A percentile compares a stretch with the other conserved stretches of the same genome.
phyloP scores from a whole-genome alignment of 2,113 vertebrate genomes.

The Numida meleagris region DNA sequence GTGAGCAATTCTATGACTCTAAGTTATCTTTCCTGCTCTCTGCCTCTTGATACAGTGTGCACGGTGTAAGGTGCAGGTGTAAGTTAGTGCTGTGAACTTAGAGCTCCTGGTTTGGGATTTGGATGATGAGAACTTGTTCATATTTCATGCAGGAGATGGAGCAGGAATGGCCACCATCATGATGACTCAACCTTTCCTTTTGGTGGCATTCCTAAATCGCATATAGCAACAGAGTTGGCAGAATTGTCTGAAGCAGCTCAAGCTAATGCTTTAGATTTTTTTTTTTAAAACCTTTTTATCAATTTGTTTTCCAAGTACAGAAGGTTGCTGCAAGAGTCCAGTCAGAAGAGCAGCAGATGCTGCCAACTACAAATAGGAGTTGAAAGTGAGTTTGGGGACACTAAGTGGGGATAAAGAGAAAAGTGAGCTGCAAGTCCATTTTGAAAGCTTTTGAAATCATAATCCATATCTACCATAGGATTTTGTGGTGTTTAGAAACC shows the following conservation, averaged over 20 bases:
- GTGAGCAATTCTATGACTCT: no score
- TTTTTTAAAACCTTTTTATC: background rate
- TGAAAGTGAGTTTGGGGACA: background rate
- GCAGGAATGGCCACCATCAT: fast-evolving
- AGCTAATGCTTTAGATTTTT: background rate
- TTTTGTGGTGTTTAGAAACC: background rate
- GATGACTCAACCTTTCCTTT: background rate
- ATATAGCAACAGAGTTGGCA: background rate
- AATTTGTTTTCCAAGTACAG: background rate
- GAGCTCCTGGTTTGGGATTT: background rate
- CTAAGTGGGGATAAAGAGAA: background rate
- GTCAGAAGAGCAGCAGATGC: background rate
- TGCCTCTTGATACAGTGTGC: fast-evolving
- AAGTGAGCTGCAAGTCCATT: background rate
- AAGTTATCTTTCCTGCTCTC: background rate
- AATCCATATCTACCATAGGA: background rate
- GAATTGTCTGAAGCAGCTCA: background rate
- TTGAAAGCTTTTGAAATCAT: conserved; percentile 25
- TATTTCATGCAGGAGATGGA: background rate
- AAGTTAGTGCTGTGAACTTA: background rate
- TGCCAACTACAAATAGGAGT: background rate
- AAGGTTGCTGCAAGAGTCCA: background rate
- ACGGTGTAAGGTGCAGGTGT: background rate
- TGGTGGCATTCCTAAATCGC: background rate
- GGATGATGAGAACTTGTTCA: fast-evolving